Evolutionary conservation across 2,113 vertebrate genomes (phyloP).

Genomic region (Pluvianellus socialis): DNA sequence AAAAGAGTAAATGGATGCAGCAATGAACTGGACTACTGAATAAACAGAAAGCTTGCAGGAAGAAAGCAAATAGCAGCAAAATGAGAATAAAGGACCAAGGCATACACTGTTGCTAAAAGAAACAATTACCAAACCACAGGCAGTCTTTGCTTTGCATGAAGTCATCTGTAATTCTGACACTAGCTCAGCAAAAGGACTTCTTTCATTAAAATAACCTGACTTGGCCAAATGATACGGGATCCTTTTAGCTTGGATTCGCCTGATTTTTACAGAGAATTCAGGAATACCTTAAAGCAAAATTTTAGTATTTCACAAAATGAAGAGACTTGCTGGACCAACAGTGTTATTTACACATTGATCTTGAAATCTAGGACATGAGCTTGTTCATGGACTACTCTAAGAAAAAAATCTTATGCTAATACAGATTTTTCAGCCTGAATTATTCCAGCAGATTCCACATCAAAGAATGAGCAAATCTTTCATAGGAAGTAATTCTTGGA

Average conservation of each 20-base stretch:
- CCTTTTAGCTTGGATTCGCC: constrained; percentile 1
- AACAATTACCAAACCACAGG: not conserved
- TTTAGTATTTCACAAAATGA: not conserved
- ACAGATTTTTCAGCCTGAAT: constrained; percentile 18
- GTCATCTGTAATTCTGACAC: not conserved
- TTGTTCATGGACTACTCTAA: not conserved
- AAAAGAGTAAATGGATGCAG: not conserved
- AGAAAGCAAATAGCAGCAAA: not conserved
- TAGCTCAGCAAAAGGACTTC: not conserved
- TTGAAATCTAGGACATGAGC: constrained; percentile 11
- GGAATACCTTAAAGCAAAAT: constrained; percentile 20
- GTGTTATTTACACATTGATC: not conserved
- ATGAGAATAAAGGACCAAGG: not conserved
- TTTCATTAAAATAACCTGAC: not conserved
- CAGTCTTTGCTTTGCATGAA: not conserved
- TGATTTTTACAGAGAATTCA: constrained; percentile 20
- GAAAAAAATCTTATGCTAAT: not conserved
- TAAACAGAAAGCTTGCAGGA: not conserved
- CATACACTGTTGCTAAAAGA: not conserved
- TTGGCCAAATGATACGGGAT: not conserved
- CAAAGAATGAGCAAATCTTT: not conserved
- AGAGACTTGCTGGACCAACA: not conserved
- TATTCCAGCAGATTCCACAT: not conserved
- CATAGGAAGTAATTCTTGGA: not conserved
- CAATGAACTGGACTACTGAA: not conserved